These are phyloP conservation scores for Sarcophilus harrisii DNA, from an alignment of 2,797 vertebrate species.

Conservation along the genomic window DNA sequence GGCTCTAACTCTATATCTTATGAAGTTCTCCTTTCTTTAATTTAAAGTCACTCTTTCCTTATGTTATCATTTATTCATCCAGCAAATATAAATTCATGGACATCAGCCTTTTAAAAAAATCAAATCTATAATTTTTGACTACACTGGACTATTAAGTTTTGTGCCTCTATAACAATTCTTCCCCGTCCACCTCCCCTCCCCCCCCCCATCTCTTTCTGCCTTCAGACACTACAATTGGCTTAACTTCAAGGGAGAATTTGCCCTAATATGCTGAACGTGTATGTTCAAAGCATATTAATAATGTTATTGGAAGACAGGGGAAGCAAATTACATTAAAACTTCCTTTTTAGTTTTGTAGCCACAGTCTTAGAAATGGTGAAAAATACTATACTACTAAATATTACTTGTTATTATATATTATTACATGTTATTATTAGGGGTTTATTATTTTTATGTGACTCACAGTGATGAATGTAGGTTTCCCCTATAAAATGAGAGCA, in stretches of 20 bases:
- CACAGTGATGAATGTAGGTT: constrained; percentile 71
- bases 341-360: constrained; percentile 71
- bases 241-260: constrained; percentile 69
- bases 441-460: constrained; percentile 70
- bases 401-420: constrained; percentile 77
- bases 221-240: constrained; percentile 63
- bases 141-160: background rate
- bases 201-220: constrained; percentile 51
- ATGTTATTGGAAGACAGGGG: constrained; percentile 66
- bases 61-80: background rate
- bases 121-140: background rate
- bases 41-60: background rate
- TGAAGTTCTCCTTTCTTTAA: background rate
- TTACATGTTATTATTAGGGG: constrained; percentile 72
- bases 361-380: constrained; percentile 68
- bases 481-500: constrained; percentile 69
- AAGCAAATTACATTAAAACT: constrained; percentile 70
- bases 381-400: constrained; percentile 71
- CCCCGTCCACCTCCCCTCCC: constrained; percentile 36
- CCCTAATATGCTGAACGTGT: constrained; percentile 70
- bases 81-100: background rate
- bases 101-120: background rate
- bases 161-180: background rate
- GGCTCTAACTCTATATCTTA: background rate
- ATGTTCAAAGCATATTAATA: constrained; percentile 74